These are phyloP conservation scores for Corticium candelabrum DNA, from an alignment of 37 sponge, comb jelly and placozoan species.

Conservation along the genomic window DNA sequence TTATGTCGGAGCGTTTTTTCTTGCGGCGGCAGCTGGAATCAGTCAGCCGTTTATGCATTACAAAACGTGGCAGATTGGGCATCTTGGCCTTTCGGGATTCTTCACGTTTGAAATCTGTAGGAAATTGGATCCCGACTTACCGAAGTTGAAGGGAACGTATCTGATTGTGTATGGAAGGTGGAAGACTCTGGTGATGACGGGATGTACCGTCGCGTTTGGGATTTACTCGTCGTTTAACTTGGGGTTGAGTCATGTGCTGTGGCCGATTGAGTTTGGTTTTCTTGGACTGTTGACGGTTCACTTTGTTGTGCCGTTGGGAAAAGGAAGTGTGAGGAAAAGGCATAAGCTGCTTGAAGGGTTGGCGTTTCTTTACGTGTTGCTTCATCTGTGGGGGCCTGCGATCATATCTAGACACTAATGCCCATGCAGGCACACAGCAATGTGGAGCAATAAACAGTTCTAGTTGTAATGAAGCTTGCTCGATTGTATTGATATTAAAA, in stretches of 20 bases:
- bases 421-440: too few relatives aligned
- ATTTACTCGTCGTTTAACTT: not conserved
- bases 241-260: not conserved
- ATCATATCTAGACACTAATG: too few relatives aligned
- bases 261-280: not conserved
- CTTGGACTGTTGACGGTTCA: not conserved
- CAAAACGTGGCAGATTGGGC: slow-evolving; percentile 25
- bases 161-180: slow-evolving; percentile 62
- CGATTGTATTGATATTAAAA: too few relatives aligned
- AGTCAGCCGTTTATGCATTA: slow-evolving; percentile 29
- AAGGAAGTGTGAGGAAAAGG: slow-evolving; percentile 3
- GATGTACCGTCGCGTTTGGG: slow-evolving; percentile 34
- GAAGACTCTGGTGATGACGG: slow-evolving; percentile 33
- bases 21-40: slow-evolving; percentile 7
- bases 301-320: not conserved
- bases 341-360: slow-evolving; percentile 63
- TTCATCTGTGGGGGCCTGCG: slow-evolving; percentile 72
- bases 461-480: too few relatives aligned
- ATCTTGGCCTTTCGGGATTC: slow-evolving; percentile 62
- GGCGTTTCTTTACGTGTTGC: slow-evolving; percentile 42
- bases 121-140: slow-evolving; percentile 63
- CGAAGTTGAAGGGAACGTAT: slow-evolving; percentile 70
- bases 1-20: not conserved
- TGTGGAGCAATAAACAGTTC: too few relatives aligned
- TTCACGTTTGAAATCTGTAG: slow-evolving; percentile 78